Conservation (phyloP, 2,113 vertebrate genomes). For the Orthonyx spaldingii region DNA sequence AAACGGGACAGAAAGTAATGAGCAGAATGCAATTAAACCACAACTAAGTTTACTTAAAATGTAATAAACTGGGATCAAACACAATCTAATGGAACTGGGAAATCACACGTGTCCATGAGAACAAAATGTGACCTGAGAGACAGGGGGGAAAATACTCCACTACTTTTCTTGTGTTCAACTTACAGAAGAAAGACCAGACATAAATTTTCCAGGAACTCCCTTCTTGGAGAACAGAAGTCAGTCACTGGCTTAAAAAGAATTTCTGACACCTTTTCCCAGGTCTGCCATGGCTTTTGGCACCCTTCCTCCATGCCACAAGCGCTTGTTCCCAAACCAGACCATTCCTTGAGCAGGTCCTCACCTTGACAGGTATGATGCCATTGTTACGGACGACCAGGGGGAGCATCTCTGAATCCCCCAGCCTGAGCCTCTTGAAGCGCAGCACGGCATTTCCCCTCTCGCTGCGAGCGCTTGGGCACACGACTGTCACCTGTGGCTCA, state of each 20-base stretch:
- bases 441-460: constrained; percentile 73
- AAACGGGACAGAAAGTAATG: neutral
- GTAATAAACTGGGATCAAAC: neutral
- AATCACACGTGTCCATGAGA: neutral
- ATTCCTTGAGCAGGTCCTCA: constrained; percentile 19
- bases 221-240: neutral
- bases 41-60: neutral
- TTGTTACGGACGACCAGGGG: constrained; percentile 81
- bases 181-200: neutral
- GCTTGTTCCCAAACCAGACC: neutral
- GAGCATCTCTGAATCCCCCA: constrained; percentile 67
- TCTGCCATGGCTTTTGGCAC: neutral
- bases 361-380: constrained; percentile 75
- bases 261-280: neutral
- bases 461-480: constrained; percentile 71
- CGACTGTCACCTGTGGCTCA: constrained; percentile 76
- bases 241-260: neutral
- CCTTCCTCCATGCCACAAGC: too few relatives aligned
- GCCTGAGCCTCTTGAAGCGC: constrained; percentile 76
- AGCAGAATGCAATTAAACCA: neutral
- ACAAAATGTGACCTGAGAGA: neutral
- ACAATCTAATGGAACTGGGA: neutral
- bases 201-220: neutral
- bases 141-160: neutral
- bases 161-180: neutral